phyloP scores from a whole-genome alignment of 2,888 invertebrate genomes.

The Selenia dentaria region DNA sequence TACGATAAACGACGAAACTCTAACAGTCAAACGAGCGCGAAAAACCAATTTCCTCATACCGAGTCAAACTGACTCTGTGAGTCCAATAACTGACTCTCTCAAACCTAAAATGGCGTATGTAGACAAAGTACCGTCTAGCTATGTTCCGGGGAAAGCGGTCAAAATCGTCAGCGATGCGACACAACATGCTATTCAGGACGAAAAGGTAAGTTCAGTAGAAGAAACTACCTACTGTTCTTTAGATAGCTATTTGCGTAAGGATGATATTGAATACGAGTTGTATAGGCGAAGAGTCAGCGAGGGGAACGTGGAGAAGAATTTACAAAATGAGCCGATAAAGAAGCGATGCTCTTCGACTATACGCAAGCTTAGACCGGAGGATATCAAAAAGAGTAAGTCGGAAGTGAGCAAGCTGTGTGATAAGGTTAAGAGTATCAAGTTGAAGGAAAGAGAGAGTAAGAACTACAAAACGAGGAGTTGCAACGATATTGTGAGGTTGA shows the following conservation, averaged over 20 bases:
- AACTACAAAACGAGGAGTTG: constrained; percentile 77
- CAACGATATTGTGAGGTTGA: constrained; percentile 88
- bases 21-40: constrained; percentile 62
- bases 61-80: constrained; percentile 62
- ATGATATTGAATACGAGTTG: constrained; percentile 62
- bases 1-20: constrained; percentile 63
- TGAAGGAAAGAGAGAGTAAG: constrained; percentile 61
- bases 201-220: constrained; percentile 65
- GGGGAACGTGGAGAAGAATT: constrained; percentile 56
- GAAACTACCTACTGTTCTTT: constrained; percentile 71
- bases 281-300: constrained; percentile 70
- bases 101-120: constrained; percentile 75
- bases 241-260: constrained; percentile 83
- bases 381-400: constrained; percentile 73
- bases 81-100: constrained; percentile 52
- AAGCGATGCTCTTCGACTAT: constrained; percentile 74
- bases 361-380: constrained; percentile 65
- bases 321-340: constrained; percentile 47
- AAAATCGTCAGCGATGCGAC: constrained; percentile 86
- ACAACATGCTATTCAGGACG: constrained; percentile 63
- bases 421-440: constrained; percentile 72
- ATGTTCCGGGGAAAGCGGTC: constrained; percentile 89
- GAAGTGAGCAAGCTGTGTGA: constrained; percentile 81
- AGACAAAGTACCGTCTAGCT: constrained; percentile 64
- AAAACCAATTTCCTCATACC: constrained; percentile 69